These are phyloP conservation scores for Cynocephalus volans DNA, from an alignment of 2,113 vertebrate genomes.

Conservation along the genomic window DNA sequence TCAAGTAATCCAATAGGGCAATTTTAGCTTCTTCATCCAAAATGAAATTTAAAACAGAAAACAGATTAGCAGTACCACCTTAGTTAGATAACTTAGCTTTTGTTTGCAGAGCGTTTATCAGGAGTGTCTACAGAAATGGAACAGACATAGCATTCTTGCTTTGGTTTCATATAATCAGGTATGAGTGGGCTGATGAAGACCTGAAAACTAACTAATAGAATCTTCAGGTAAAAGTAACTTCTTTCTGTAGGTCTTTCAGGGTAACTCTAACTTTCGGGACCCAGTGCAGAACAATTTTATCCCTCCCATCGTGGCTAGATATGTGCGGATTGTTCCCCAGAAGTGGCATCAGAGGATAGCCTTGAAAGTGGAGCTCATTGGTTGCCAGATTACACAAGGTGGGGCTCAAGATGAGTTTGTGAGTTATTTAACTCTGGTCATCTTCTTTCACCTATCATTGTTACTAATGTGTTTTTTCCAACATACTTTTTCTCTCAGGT, in stretches of 20 bases:
- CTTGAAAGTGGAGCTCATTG: conserved; percentile 91
- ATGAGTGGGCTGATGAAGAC: not conserved
- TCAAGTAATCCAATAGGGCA: not conserved
- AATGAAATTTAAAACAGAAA: not conserved
- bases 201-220: not conserved
- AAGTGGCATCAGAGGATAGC: conserved; percentile 91
- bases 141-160: not conserved
- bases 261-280: conserved; percentile 90
- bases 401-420: not conserved
- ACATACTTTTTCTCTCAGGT: conserved; percentile 79
- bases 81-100: not conserved
- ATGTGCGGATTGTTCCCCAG: conserved; percentile 90
- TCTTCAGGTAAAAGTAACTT: not conserved
- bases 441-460: not conserved
- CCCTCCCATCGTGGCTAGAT: conserved; percentile 91
- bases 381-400: conserved; percentile 89
- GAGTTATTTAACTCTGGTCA: not conserved
- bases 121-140: not conserved
- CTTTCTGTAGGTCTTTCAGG: conserved; percentile 90
- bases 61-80: not conserved
- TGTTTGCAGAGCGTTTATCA: not conserved
- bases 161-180: not conserved
- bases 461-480: not conserved
- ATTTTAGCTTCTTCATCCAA: not conserved
- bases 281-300: conserved; percentile 91